These are phyloP conservation scores for Tachyglossus aculeatus DNA, from an alignment of 2,797 vertebrate genomes.

Conservation along the genomic window DNA sequence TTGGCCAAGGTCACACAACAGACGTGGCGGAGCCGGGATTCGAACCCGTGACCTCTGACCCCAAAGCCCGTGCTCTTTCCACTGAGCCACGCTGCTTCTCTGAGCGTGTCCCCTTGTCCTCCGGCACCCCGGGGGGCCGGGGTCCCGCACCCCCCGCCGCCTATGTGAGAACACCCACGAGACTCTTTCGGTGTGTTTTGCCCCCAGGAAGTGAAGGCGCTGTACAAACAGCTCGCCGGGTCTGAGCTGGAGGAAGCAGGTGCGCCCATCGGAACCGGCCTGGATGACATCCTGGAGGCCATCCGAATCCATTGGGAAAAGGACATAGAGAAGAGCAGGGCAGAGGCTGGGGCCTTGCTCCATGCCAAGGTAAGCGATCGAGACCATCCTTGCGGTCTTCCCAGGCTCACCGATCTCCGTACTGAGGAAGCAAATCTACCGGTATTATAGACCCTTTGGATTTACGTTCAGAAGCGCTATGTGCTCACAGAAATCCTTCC, in stretches of 20 bases:
- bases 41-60: background rate
- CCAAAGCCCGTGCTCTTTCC: no score
- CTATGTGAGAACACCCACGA: background rate
- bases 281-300: slow-evolving; percentile 88
- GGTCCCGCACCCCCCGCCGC: background rate
- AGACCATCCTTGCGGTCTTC: background rate
- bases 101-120: no score
- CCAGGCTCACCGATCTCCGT: no score
- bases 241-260: slow-evolving; percentile 84
- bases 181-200: background rate
- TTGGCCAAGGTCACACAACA: no score
- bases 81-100: no score
- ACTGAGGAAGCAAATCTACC: no score
- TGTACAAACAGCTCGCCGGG: slow-evolving; percentile 87
- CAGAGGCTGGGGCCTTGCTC: slow-evolving; percentile 81
- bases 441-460: no score
- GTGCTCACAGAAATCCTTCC: no score
- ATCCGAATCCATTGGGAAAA: slow-evolving; percentile 92
- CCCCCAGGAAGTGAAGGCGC: slow-evolving; percentile 85
- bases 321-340: slow-evolving; percentile 85
- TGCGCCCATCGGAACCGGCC: slow-evolving; percentile 80
- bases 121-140: background rate
- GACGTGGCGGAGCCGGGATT: background rate
- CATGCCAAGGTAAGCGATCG: slow-evolving; percentile 81
- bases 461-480: no score